phyloP scores from a whole-genome alignment of 2,797 vertebrate species.

The Sandelia bainsii region DNA sequence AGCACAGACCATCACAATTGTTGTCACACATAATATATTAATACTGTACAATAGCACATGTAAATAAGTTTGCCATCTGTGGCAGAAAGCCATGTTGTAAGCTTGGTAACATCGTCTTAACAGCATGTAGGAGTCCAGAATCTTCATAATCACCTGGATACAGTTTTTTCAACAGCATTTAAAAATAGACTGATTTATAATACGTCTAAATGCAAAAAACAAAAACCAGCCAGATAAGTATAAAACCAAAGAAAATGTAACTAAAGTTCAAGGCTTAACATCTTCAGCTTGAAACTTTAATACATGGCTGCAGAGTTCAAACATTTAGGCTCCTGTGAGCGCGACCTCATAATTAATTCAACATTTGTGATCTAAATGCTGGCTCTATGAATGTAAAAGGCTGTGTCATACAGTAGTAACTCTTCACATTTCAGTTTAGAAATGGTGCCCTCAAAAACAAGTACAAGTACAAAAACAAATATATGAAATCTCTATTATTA shows the following conservation, averaged over 20 bases:
- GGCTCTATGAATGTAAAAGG: constrained; percentile 26
- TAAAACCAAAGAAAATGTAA: constrained; percentile 12
- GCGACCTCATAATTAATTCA: constrained; percentile 66
- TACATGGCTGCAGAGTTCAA: constrained; percentile 41
- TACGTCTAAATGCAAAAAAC: too few species aligned
- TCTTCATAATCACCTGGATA: not conserved
- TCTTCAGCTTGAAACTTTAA: constrained; percentile 51
- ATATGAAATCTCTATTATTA: too few species aligned
- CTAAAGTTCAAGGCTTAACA: too few species aligned
- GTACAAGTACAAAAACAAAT: not conserved
- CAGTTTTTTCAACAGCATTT: not conserved
- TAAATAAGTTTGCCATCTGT: not conserved
- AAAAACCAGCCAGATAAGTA: not conserved
- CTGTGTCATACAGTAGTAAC: not conserved
- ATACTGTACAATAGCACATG: not conserved
- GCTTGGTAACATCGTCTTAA: not conserved
- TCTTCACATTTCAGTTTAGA: constrained; percentile 16
- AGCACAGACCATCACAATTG: not conserved
- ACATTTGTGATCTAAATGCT: constrained; percentile 15
- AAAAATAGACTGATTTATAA: too few species aligned
- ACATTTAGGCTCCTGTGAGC: constrained; percentile 44
- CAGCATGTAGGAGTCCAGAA: not conserved
- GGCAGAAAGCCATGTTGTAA: not conserved
- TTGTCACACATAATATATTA: not conserved
- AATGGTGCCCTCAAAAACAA: not conserved